phyloP scores from a whole-genome alignment of 2,797 vertebrate species.

The Urosaurus nigricauda region DNA sequence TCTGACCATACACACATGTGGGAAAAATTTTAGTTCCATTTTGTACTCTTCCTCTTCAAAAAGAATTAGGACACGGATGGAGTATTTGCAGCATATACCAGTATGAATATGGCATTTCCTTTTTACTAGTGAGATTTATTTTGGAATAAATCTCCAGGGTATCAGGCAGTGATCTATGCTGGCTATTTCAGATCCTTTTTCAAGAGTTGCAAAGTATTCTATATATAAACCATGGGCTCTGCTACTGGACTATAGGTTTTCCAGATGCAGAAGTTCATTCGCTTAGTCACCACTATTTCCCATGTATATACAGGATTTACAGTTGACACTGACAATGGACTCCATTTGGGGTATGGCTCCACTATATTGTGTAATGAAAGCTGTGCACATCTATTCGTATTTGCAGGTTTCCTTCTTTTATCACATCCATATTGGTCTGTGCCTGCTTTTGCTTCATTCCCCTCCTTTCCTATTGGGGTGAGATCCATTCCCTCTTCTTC shows the following conservation, averaged over 20 bases:
- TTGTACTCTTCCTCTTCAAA: neutral
- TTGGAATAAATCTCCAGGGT: neutral
- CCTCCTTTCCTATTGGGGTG: too few species aligned
- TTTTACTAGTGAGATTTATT: neutral
- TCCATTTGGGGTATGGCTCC: neutral
- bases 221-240: neutral
- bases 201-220: neutral
- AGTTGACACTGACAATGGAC: neutral
- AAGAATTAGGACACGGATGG: neutral
- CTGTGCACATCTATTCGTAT: neutral
- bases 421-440: neutral
- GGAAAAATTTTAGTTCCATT: constrained; percentile 19
- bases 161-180: neutral
- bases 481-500: neutral
- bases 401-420: neutral
- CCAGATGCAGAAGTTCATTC: neutral
- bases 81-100: neutral
- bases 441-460: neutral
- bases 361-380: neutral
- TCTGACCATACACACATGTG: neutral
- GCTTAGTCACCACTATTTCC: neutral
- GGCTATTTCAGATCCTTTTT: neutral
- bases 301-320: neutral
- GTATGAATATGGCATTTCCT: neutral
- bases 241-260: neutral